Conservation (phyloP, 2,888 invertebrate species). For the Folsomia manolachei region DNA sequence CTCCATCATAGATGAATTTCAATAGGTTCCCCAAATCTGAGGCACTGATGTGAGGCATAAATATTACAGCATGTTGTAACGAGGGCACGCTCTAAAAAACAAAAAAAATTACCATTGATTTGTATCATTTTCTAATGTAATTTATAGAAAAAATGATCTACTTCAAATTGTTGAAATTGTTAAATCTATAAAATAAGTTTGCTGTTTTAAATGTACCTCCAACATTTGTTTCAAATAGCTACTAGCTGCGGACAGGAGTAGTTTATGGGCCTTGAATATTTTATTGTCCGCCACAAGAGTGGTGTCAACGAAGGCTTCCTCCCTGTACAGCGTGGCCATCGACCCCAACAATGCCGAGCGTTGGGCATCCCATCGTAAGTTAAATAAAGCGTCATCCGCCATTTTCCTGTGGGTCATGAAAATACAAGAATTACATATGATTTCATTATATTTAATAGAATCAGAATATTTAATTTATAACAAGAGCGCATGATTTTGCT, state of each 20-base stretch:
- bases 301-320: conserved; percentile 45
- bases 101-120: background rate
- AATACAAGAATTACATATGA: background rate
- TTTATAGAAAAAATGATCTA: background rate
- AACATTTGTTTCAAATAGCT: conserved; percentile 48
- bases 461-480: too few species aligned
- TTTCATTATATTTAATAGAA: too few species aligned
- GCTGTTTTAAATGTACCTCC: conserved; percentile 40
- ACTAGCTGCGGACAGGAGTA: conserved; percentile 49
- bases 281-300: conserved; percentile 49
- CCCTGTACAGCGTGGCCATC: conserved; percentile 44
- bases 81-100: conserved; percentile 48
- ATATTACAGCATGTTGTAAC: conserved; percentile 48
- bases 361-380: conserved; percentile 50
- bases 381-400: conserved; percentile 48
- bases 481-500: background rate
- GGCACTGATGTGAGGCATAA: conserved; percentile 47
- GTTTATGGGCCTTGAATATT: conserved; percentile 50
- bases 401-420: conserved; percentile 24
- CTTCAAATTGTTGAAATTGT: background rate
- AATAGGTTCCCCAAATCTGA: conserved; percentile 49
- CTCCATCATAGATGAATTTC: conserved; percentile 50
- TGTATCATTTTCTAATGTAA: background rate
- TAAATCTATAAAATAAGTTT: background rate
- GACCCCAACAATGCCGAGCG: conserved; percentile 47